Evolutionary conservation across 2,797 vertebrate species (phyloP).

Genomic region (Phoxinus dragarum): DNA sequence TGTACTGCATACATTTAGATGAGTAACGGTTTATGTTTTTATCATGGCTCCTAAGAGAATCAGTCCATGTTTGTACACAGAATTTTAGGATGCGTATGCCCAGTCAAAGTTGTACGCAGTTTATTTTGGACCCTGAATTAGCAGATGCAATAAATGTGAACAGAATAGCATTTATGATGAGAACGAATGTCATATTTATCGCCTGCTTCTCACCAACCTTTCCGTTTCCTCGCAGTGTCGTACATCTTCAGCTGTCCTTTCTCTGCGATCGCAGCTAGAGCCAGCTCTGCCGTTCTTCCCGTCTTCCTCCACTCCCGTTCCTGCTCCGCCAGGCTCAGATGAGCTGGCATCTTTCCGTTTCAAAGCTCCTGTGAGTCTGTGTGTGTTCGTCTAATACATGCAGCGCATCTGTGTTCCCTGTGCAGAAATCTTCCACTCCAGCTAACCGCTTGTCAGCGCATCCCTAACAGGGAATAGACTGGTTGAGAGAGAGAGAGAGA

Average conservation of each 20-base stretch:
- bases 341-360: conserved; percentile 54
- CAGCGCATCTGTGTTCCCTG: conserved; percentile 16
- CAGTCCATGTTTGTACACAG: background rate
- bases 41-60: background rate
- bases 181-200: background rate
- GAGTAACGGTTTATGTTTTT: background rate
- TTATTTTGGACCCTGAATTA: background rate
- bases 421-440: conserved; percentile 62
- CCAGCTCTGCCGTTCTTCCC: conserved; percentile 32
- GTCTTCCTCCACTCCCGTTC: conserved; percentile 51
- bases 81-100: background rate
- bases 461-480: conserved; percentile 44
- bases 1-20: background rate
- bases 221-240: conserved; percentile 40
- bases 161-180: background rate
- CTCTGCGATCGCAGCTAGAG: conserved; percentile 25
- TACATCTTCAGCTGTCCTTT: conserved; percentile 48
- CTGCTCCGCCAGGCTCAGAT: conserved; percentile 55
- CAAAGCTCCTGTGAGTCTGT: conserved; percentile 1
- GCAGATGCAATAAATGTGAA: background rate
- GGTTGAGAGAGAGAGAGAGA: conserved; percentile 44
- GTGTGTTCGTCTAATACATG: conserved; percentile 16
- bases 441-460: conserved; percentile 71
- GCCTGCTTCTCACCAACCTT: conserved; percentile 39
- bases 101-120: background rate